These are phyloP conservation scores for Notothenia rossii DNA, from an alignment of 2,113 vertebrate genomes.

Conservation along the genomic window DNA sequence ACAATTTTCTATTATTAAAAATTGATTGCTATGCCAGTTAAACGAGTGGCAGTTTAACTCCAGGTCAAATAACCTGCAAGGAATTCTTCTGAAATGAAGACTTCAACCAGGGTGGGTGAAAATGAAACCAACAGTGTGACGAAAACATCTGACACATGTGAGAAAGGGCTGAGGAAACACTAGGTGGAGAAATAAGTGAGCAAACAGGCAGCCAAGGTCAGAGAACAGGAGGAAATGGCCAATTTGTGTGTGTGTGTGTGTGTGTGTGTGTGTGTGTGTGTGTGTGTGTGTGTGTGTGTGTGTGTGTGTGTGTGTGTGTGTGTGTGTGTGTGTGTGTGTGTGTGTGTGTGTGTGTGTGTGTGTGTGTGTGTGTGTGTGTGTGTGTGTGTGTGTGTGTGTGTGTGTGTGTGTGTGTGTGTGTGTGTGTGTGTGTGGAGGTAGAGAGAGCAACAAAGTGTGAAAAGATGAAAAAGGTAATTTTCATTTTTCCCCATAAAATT, in stretches of 20 bases:
- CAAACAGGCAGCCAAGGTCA: slow-evolving; percentile 28
- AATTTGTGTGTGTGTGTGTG: slow-evolving; percentile 21
- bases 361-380: background rate
- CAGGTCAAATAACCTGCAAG: slow-evolving; percentile 29
- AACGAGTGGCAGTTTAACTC: slow-evolving; percentile 2
- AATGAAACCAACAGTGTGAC: slow-evolving; percentile 41
- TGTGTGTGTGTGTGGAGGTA: slow-evolving; percentile 1
- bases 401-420: background rate
- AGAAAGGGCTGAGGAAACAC: slow-evolving; percentile 10
- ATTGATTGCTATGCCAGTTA: background rate
- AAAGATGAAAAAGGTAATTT: slow-evolving; percentile 46
- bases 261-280: slow-evolving; percentile 6
- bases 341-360: background rate
- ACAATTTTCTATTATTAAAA: slow-evolving; percentile 28
- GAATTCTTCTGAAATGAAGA: slow-evolving; percentile 30
- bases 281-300: background rate
- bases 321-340: background rate
- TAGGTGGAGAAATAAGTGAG: background rate
- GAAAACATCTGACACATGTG: slow-evolving; percentile 33
- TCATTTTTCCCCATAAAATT: slow-evolving; percentile 50
- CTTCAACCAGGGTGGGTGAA: slow-evolving; percentile 23
- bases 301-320: too few relatives aligned
- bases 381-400: too few relatives aligned
- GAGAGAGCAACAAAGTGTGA: background rate
- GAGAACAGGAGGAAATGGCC: slow-evolving; percentile 18